Percentiles rank a stretch among this genome's conserved stretches.
These are phyloP conservation scores for Aspidiotus destructor DNA, from an alignment of 2,888 invertebrate genomes.

Conservation along the genomic window DNA sequence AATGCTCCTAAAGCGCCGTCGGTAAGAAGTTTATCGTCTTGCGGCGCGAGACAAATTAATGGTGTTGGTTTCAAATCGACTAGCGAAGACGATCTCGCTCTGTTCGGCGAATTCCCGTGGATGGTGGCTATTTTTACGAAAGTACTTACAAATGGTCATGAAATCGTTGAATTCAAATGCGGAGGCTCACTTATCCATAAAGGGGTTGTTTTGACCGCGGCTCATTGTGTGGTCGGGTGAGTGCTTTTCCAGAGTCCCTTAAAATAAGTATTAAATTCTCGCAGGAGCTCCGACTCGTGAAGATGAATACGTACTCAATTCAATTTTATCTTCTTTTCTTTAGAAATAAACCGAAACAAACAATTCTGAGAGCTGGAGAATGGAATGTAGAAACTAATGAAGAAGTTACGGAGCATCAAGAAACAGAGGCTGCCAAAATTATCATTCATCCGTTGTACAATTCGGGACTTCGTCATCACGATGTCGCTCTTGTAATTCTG, in stretches of 20 bases:
- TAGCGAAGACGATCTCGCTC: conserved; percentile 53
- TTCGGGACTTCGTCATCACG: conserved; percentile 53
- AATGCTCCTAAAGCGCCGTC: too few relatives aligned
- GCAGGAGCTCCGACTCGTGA: too few relatives aligned
- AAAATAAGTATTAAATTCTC: too few relatives aligned
- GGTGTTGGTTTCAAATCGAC: conserved; percentile 65
- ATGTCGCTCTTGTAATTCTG: conserved; percentile 56
- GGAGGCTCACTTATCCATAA: conserved; percentile 43
- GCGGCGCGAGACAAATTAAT: conserved; percentile 60
- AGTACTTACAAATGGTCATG: conserved; percentile 43
- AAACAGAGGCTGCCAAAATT: conserved; percentile 48
- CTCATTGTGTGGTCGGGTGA: too few relatives aligned
- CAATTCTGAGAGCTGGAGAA: conserved; percentile 61
- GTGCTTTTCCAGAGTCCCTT: too few relatives aligned
- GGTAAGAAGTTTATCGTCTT: conserved; percentile 40
- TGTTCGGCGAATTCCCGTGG: conserved; percentile 76
- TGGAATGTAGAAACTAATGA: conserved; percentile 72
- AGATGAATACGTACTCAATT: too few relatives aligned
- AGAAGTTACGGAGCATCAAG: conserved; percentile 59
- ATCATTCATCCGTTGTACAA: conserved; percentile 51
- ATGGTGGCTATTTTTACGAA: conserved; percentile 61
- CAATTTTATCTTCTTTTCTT: not conserved
- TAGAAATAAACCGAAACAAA: conserved; percentile 34
- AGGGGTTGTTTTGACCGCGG: too few relatives aligned
- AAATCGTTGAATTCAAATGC: conserved; percentile 58